Percentiles rank a stretch among this genome's conserved stretches.
Evolutionary conservation across 2,888 invertebrate genomes (phyloP).

Genomic region (Callyntrura sp.): DNA sequence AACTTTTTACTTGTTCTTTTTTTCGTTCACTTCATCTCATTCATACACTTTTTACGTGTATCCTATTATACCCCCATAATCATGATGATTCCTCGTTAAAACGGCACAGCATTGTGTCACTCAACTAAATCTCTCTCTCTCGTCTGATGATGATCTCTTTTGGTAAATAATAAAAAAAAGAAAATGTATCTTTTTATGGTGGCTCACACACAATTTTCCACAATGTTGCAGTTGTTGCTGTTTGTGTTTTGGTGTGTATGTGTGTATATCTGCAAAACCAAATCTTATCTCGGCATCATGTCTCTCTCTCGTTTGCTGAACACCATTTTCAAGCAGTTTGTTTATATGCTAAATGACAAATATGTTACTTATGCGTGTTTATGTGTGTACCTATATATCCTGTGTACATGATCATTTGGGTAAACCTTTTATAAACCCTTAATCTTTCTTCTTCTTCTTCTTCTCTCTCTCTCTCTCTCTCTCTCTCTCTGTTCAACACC

Average conservation of each 20-base stretch:
- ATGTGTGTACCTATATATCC: no score
- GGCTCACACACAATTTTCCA: constrained; percentile 41
- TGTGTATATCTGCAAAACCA: background rate
- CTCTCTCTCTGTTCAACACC: no score
- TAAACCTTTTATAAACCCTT: constrained; percentile 44
- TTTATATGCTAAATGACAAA: constrained; percentile 4
- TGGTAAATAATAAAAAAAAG: constrained; percentile 10
- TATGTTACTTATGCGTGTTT: constrained; percentile 2
- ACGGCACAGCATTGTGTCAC: constrained; percentile 41
- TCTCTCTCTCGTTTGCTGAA: no score
- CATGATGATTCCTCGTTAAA: constrained; percentile 32
- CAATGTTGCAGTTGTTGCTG: background rate
- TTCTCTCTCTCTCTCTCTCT: no score
- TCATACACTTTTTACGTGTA: background rate
- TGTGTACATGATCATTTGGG: constrained; percentile 11
- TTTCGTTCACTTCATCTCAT: no score
- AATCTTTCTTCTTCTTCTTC: no score
- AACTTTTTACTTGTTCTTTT: constrained; percentile 26
- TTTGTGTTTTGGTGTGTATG: background rate
- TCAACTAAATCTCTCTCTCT: constrained; percentile 12
- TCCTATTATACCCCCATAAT: constrained; percentile 15
- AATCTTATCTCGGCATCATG: no score
- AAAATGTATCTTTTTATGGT: constrained; percentile 7
- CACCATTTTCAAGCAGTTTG: no score
- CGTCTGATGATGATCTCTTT: constrained; percentile 53